A percentile compares a stretch with the other conserved stretches of the same genome.
Conservation (phyloP, 2,888 invertebrate species). For the Spialia ferax region DNA sequence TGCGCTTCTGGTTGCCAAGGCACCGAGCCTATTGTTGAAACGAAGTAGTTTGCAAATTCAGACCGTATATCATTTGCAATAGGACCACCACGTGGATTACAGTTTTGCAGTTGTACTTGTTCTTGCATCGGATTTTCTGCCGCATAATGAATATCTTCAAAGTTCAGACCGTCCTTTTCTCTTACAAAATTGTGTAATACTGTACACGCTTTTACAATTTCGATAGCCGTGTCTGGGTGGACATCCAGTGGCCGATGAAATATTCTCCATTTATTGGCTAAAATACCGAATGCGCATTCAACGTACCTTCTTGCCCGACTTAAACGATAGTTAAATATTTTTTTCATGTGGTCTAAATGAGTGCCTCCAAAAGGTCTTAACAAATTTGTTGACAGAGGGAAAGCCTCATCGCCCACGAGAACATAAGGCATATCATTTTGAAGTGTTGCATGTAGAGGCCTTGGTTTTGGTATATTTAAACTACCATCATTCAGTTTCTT, state of each 20-base stretch:
- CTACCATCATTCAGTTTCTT: conserved; percentile 4
- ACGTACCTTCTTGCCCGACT: conserved; percentile 11
- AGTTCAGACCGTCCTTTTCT: conserved; percentile 11
- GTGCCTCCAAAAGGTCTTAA: conserved; percentile 16
- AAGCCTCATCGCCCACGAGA: neutral
- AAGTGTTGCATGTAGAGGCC: neutral
- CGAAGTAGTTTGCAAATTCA: neutral
- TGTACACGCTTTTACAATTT: conserved; percentile 3
- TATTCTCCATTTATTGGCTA: conserved; percentile 18
- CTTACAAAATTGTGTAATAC: conserved; percentile 3
- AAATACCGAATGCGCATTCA: conserved; percentile 11
- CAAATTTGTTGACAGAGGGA: conserved; percentile 9
- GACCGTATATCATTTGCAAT: neutral
- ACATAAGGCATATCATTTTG: neutral
- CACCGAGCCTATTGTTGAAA: neutral
- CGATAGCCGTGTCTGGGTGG: conserved; percentile 8
- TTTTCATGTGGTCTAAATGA: conserved; percentile 21
- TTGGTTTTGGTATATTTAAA: neutral
- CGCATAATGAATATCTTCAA: neutral
- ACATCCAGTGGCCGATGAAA: conserved; percentile 4
- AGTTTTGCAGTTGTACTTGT: neutral
- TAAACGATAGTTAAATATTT: conserved; percentile 21
- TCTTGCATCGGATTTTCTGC: neutral
- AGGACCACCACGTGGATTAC: neutral
- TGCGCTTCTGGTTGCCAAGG: neutral